Percentiles rank a stretch among this genome's conserved stretches.
Conservation (phyloP, 1,140 invertebrate species). For the Zelostemma sp. region DNA sequence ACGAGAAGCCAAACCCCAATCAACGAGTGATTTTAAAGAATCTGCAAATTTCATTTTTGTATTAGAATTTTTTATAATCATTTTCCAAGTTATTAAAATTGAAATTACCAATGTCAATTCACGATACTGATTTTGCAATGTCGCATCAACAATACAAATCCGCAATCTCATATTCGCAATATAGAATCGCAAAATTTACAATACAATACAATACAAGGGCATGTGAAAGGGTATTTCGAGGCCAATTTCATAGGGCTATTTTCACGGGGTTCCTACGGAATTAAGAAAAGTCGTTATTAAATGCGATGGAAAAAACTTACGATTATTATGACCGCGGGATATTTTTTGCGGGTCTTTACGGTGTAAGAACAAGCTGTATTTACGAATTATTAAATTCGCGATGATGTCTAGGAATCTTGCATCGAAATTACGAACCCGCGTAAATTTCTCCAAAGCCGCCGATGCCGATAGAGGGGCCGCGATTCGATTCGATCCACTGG, state of each 20-base stretch:
- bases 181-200: too few relatives aligned
- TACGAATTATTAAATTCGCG: background rate
- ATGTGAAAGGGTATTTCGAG: slow-evolving; percentile 97
- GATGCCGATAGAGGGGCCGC: slow-evolving; percentile 87
- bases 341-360: slow-evolving; percentile 69
- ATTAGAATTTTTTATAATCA: too few relatives aligned
- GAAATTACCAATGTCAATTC: too few relatives aligned
- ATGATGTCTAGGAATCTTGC: background rate
- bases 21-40: too few relatives aligned
- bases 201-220: too few relatives aligned
- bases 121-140: too few relatives aligned
- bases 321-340: slow-evolving; percentile 84
- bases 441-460: slow-evolving; percentile 97
- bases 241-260: slow-evolving; percentile 96
- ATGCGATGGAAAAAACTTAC: slow-evolving; percentile 71
- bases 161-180: too few relatives aligned
- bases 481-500: slow-evolving; percentile 86
- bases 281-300: slow-evolving; percentile 27
- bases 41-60: too few relatives aligned
- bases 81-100: too few relatives aligned
- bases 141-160: too few relatives aligned
- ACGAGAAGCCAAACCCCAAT: too few relatives aligned
- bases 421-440: slow-evolving; percentile 69
- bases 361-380: slow-evolving; percentile 70
- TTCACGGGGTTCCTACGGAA: slow-evolving; percentile 85